phyloP scores from a whole-genome alignment of 2,113 vertebrate species.

The Nestor notabilis region DNA sequence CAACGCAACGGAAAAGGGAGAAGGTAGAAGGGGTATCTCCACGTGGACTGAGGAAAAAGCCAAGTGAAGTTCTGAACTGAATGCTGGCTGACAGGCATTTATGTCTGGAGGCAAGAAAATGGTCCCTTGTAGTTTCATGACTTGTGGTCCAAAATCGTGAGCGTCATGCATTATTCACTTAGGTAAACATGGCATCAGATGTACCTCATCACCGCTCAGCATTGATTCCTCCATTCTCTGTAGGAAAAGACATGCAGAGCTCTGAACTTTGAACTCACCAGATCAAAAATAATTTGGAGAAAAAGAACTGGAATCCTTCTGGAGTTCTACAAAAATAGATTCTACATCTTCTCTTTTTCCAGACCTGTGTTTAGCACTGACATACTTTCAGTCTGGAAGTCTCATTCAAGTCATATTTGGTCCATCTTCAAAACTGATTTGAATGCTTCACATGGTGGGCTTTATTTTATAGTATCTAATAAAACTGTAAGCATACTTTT shows the following conservation, averaged over 20 bases:
- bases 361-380: not conserved
- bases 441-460: not conserved
- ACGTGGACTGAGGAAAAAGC: not conserved
- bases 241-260: not conserved
- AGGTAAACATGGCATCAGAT: not conserved
- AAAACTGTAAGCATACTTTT: not conserved
- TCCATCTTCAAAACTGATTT: not conserved
- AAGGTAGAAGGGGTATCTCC: not conserved
- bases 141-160: not conserved
- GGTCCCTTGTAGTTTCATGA: not conserved
- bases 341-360: not conserved
- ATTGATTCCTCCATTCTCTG: not conserved
- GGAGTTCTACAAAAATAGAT: not conserved
- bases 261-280: not conserved
- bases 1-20: not conserved
- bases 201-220: not conserved
- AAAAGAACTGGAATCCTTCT: not conserved
- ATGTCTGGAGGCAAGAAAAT: not conserved
- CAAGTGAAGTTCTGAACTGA: not conserved
- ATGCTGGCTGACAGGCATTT: fast-evolving
- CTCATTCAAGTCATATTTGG: not conserved
- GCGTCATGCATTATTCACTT: not conserved
- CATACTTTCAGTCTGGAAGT: not conserved
- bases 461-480: not conserved
- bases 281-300: not conserved